Evolutionary conservation across 2,113 vertebrate genomes (phyloP), one percentile per base, ranked within the genome.

Genomic region (Lophochroa leadbeateri): DNA sequence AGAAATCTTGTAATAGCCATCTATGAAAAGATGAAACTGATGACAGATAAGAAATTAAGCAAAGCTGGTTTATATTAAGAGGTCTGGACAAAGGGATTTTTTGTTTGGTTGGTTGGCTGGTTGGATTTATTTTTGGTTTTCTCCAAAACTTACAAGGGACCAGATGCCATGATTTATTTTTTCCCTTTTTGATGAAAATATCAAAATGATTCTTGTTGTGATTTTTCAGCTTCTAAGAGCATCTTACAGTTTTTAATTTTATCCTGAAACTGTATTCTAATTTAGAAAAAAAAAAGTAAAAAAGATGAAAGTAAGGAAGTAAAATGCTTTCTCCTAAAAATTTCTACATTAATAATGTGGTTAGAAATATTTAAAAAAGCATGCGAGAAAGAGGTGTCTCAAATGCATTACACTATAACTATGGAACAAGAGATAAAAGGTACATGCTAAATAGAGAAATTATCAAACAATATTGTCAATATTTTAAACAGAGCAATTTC

Each of bases 31-130:
- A 72, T 86, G 58, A 55, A 93, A 94, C 82, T 93, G 88, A 77
- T 90, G 88, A 92, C 95, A 95, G 82, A 88, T 93, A 86, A 95
- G 94, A 94, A 97, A 94, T 96, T 92, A 80, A 64, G 46, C 28
- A 83, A 94, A 90, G 53, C 58, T 97, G 86, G 21, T 92, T 90
- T 86, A 65, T 92, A 94, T 96, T 92, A 92, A 77, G 46, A 4
- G 9, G 50, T 88, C 90, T 96, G 89, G 68, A 83, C 89, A 94
- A 92, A 92, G 46, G 24, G 44, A 60, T 39, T 80, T 78, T 90
- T 94, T 92, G 63, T 83, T 92, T 86, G 11, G 0, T 80, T 95
- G 28, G 7, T 43, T 86, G 71, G 16, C 49, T 86, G 29, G 13
- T 77, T 94, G 15, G 7, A 47, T 77, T 80, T 88, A 27, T 69